Evolutionary conservation across 1,140 invertebrate genomes (phyloP).

Genomic region (Charaxes varanes): DNA sequence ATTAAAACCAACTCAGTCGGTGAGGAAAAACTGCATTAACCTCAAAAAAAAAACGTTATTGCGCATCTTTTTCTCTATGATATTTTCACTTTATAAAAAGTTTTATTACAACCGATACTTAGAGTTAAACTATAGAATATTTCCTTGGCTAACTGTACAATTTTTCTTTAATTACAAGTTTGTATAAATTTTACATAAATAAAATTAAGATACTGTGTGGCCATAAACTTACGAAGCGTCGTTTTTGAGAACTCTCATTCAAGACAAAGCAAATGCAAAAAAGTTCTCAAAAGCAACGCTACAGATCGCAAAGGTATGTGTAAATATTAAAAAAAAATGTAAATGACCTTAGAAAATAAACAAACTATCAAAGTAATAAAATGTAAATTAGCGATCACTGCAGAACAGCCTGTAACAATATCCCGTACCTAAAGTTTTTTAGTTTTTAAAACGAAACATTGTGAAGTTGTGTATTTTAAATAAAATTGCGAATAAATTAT

Average conservation of each 20-base stretch:
- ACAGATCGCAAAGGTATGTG: constrained; percentile 42
- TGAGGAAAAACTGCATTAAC: no score
- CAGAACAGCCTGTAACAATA: constrained; percentile 61
- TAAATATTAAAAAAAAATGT: constrained; percentile 62
- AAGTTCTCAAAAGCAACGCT: constrained; percentile 14
- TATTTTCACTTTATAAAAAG: no score
- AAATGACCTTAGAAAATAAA: constrained; percentile 60
- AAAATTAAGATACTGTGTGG: constrained; percentile 68
- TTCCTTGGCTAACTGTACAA: no score
- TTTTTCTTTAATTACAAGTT: constrained; percentile 27
- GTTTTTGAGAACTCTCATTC: constrained; percentile 34
- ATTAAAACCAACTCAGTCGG: no score
- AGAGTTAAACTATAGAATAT: no score
- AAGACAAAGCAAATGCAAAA: constrained; percentile 6
- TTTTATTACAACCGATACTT: no score
- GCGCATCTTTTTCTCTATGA: no score
- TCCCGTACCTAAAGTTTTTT: constrained; percentile 70
- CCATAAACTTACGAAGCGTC: constrained; percentile 48
- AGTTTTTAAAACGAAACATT: constrained; percentile 70
- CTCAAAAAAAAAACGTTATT: no score
- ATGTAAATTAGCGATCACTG: constrained; percentile 61
- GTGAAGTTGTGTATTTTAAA: constrained; percentile 74
- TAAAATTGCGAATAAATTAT: constrained; percentile 74
- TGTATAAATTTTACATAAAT: no score
- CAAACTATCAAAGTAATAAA: constrained; percentile 42